These are phyloP conservation scores for Dryoscopus gambensis DNA, from an alignment of 2,113 vertebrate genomes.

Conservation along the genomic window DNA sequence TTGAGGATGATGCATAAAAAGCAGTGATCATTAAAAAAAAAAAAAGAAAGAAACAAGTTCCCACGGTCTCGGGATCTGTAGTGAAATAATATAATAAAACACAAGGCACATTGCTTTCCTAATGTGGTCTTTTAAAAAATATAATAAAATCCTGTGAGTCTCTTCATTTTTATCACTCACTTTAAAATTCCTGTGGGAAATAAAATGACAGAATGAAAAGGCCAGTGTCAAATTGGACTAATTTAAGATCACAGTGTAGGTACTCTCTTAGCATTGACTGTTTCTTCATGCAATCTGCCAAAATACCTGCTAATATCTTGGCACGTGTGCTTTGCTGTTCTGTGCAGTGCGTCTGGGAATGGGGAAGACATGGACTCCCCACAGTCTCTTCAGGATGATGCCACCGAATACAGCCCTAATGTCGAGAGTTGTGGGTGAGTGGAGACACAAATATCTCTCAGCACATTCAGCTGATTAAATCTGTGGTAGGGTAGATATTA, in stretches of 20 bases:
- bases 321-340: not conserved
- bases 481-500: not conserved
- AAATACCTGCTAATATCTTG: not conserved
- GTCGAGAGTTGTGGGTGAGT: conserved; percentile 71
- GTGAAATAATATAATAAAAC: not conserved
- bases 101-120: not conserved
- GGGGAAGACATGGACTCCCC: conserved; percentile 81
- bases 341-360: conserved; percentile 64
- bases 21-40: not conserved
- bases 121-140: not conserved
- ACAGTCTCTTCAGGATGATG: conserved; percentile 76
- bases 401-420: conserved; percentile 73
- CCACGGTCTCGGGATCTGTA: not conserved
- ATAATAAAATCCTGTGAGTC: not conserved
- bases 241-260: not conserved
- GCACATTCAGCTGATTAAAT: not conserved
- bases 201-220: not conserved
- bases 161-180: not conserved
- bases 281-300: not conserved
- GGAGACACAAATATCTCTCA: not conserved
- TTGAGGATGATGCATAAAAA: not conserved
- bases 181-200: not conserved
- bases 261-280: not conserved
- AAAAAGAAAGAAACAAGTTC: accelerated
- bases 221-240: not conserved